phyloP scores from a whole-genome alignment of 2,888 invertebrate genomes.

The Dicyrtomina minuta region DNA sequence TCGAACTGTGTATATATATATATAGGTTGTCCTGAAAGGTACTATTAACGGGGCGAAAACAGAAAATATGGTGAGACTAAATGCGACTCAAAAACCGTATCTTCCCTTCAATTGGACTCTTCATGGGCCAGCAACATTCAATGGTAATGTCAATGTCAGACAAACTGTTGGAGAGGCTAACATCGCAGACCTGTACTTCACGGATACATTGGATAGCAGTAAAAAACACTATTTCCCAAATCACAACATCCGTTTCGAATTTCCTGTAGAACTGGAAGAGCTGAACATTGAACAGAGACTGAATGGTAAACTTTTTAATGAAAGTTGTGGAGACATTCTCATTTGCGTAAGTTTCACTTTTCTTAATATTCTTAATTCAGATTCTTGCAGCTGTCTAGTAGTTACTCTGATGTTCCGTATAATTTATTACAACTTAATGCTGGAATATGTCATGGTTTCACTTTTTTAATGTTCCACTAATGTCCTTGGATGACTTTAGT shows the following conservation, averaged over 20 bases:
- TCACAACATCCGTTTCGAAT: constrained; percentile 39
- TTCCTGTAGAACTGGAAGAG: constrained; percentile 36
- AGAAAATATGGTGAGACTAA: constrained; percentile 33
- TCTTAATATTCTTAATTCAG: not conserved
- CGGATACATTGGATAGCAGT: constrained; percentile 31
- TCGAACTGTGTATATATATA: no score
- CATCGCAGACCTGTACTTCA: constrained; percentile 33
- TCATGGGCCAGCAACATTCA: constrained; percentile 25
- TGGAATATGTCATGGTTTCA: not conserved
- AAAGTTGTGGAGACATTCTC: constrained; percentile 37
- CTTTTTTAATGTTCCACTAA: not conserved
- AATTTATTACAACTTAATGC: not conserved
- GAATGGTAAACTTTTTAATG: constrained; percentile 38
- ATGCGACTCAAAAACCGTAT: not conserved
- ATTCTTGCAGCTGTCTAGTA: not conserved
- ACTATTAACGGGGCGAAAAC: constrained; percentile 34
- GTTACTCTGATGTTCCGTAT: not conserved
- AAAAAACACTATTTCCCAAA: constrained; percentile 32
- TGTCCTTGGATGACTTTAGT: no score
- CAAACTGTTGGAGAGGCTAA: constrained; percentile 38
- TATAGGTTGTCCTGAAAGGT: constrained; percentile 33
- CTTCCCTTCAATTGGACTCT: constrained; percentile 38
- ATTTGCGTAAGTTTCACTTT: constrained; percentile 41
- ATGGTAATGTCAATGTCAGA: constrained; percentile 34
- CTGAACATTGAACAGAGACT: constrained; percentile 34